Base-by-base conservation (phyloP, 2,113 vertebrate species). In the Thermophis baileyi region DNA sequence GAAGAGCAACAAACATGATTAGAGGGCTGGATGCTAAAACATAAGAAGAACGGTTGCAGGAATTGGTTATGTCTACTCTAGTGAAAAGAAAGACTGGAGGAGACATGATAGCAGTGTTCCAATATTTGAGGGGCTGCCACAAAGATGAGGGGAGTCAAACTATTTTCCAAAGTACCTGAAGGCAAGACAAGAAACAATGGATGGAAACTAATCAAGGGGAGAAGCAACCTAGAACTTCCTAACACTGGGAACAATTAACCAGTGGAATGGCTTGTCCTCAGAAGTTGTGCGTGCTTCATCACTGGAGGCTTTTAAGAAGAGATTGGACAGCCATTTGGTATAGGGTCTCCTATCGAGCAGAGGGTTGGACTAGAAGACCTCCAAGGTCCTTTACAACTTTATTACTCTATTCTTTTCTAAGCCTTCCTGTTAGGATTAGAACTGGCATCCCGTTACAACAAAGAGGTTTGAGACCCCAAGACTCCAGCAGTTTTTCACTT, bases 391-490 rank as follows among this genome's bases (percentile, higher is more conserved):
- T 30, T 60, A 27, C 57, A 60, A 30, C 10, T 30, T 60, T 12
- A 4, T 60, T 60, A 60, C 57, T 60, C 57, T 60, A 30, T 60
- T 60, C 9, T 30, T 60, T 30, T 30, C 57, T 30, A 60, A 60
- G 57, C 57, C 46, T 24, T 94, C 92, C 93, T 85, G 85, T 86
- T 91, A 93, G 89, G 93, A 74, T 81, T 89, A 89, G 93, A 51
- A 91, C 57, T 74, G 8, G 12, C 40, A 27, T 0, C 14, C 81
- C 94, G 93, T 53, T 10, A n/a, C 60, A 14, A 1, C 89, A 92
- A 92, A 94, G 94, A 74, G 91, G 88, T 86, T 30, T 53, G 3
- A 63, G 60, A 89, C 14, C 87, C 51, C 44, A 93, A 0, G 90
- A 74, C 85, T 3, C 74, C 27, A 12, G 6, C 18, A 22, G 54